Conservation (phyloP, 2,113 vertebrate species). For the Thryonomys swinderianus region DNA sequence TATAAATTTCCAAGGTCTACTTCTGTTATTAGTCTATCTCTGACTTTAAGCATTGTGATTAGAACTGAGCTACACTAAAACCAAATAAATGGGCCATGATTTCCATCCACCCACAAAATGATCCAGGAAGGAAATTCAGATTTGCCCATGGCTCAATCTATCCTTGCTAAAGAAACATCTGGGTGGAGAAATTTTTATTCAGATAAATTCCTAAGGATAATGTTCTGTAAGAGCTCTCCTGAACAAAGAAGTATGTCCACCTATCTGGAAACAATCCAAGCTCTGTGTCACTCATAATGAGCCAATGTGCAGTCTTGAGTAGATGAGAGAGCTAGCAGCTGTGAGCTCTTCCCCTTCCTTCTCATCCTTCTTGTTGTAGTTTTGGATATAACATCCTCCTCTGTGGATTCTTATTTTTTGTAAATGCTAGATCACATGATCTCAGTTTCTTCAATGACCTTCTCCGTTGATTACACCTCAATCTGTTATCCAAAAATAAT, state of each 20-base stretch:
- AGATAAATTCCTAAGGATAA: constrained; percentile 68
- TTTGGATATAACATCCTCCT: not conserved
- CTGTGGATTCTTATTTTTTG: not conserved
- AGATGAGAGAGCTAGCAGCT: not conserved
- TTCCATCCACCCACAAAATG: constrained; percentile 66
- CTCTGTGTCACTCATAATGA: not conserved
- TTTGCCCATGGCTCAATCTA: constrained; percentile 51
- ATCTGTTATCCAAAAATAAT: constrained; percentile 49
- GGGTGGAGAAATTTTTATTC: constrained; percentile 64
- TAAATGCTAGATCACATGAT: not conserved
- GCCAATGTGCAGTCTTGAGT: not conserved
- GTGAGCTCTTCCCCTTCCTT: not conserved
- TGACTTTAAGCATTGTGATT: not conserved
- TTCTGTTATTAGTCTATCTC: not conserved
- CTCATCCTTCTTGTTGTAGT: not conserved
- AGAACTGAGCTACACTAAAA: constrained; percentile 9
- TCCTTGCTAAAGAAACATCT: constrained; percentile 48
- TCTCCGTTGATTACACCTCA: not conserved
- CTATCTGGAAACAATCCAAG: constrained; percentile 17
- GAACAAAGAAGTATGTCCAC: not conserved
- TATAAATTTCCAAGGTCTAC: not conserved
- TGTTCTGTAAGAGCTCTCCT: not conserved
- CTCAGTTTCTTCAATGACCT: not conserved
- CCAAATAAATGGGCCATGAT: constrained; percentile 41
- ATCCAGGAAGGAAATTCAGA: constrained; percentile 51